Evolutionary conservation across 35 echinoderm and acorn worm species (phyloP).

Genomic region (Diadema setosum): DNA sequence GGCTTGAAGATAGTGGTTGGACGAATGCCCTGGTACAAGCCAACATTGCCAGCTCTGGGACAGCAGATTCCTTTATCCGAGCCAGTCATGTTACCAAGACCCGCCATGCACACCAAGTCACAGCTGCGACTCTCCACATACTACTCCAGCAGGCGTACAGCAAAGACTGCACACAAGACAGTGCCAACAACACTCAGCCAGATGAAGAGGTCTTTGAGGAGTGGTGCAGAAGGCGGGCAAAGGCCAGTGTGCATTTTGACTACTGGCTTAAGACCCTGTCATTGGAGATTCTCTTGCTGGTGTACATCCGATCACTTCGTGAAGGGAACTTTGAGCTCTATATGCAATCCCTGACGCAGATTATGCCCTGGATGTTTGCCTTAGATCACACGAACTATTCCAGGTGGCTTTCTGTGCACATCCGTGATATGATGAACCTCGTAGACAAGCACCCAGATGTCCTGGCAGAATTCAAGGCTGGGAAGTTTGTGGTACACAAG

Average conservation of each 20-base stretch:
- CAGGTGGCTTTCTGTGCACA: constrained; percentile 4
- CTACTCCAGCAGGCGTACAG: constrained; percentile 29
- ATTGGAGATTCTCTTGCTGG: constrained; percentile 17
- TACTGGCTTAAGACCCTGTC: constrained; percentile 19
- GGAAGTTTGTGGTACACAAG: not conserved
- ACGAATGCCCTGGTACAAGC: constrained; percentile 17
- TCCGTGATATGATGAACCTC: not conserved
- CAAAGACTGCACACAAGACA: not conserved
- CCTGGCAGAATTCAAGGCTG: not conserved
- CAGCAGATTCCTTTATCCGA: constrained; percentile 42
- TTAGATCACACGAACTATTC: constrained; percentile 4
- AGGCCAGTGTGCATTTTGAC: not conserved
- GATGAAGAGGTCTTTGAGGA: not conserved
- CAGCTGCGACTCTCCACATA: not conserved
- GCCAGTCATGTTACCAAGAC: constrained; percentile 20
- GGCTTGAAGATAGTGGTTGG: constrained; percentile 47
- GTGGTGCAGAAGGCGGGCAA: not conserved
- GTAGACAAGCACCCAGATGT: not conserved
- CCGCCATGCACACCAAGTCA: constrained; percentile 21
- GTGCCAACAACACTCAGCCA: not conserved
- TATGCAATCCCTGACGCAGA: not conserved
- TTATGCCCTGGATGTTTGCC: constrained; percentile 2
- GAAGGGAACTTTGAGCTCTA: constrained; percentile 10
- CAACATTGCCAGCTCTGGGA: constrained; percentile 37
- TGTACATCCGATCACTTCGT: constrained; percentile 9